phyloP scores from a whole-genome alignment of 1,140 invertebrate species.

The Meloidogyne hapla region DNA sequence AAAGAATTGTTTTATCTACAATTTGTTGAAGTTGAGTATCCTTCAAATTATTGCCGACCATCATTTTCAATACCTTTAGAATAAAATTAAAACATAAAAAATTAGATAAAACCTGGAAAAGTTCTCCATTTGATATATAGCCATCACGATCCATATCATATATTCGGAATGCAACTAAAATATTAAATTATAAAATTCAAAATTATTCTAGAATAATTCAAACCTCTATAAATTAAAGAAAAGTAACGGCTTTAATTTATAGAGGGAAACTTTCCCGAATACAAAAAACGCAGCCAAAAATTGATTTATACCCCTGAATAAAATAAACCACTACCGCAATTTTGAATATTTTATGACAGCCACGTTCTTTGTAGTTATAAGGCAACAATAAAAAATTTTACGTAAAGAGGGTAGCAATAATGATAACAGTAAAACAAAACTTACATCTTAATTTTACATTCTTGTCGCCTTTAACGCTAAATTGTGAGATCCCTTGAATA shows the following conservation, averaged over 20 bases:
- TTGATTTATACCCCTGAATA: too few species aligned
- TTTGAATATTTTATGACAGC: too few species aligned
- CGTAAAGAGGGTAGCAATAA: too few species aligned
- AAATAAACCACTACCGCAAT: too few species aligned
- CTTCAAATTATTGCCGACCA: constrained; percentile 65
- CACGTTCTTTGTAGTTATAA: too few species aligned
- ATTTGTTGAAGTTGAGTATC: constrained; percentile 65
- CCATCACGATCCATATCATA: constrained; percentile 65
- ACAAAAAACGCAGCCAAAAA: too few species aligned
- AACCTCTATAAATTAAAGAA: too few species aligned
- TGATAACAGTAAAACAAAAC: constrained; percentile 5
- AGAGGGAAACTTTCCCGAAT: too few species aligned
- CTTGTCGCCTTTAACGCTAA: constrained; percentile 66
- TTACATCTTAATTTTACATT: constrained; percentile 64
- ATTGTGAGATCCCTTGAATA: constrained; percentile 65
- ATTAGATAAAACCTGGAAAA: constrained; percentile 62
- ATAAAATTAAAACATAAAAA: constrained; percentile 8
- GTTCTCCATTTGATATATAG: constrained; percentile 65
- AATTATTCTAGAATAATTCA: too few species aligned
- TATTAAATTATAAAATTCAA: constrained; percentile 6
- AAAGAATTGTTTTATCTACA: constrained; percentile 65
- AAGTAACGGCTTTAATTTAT: too few species aligned
- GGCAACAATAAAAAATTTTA: too few species aligned
- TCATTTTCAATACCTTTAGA: constrained; percentile 63
- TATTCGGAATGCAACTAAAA: constrained; percentile 65